Percentiles rank a stretch among this genome's conserved stretches.
These are phyloP conservation scores for Silurus meridionalis DNA, from an alignment of 2,113 vertebrate species.

Conservation along the genomic window DNA sequence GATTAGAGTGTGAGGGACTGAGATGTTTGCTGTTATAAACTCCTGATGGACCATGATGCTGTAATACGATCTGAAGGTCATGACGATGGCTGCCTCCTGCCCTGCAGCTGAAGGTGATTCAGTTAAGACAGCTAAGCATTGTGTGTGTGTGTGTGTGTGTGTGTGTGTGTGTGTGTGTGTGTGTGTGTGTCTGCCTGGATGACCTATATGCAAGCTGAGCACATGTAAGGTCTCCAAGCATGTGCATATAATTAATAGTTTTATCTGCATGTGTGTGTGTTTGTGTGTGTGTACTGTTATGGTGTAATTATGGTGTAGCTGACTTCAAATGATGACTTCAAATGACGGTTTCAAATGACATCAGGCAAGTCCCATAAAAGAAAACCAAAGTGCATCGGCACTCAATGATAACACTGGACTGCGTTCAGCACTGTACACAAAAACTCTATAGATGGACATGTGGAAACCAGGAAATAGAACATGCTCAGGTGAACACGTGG, in stretches of 20 bases:
- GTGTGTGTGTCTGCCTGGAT: not conserved
- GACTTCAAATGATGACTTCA: not conserved
- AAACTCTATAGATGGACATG: not conserved
- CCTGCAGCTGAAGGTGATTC: constrained; percentile 15
- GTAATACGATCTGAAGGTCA: constrained; percentile 36
- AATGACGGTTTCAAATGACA: not conserved
- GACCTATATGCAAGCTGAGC: not conserved
- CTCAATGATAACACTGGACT: not conserved
- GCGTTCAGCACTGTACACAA: too few relatives aligned
- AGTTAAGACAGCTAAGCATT: constrained; percentile 5
- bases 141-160: not conserved
- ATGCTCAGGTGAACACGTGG: not conserved
- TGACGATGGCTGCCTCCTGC: not conserved
- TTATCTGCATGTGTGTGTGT: not conserved
- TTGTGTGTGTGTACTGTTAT: not conserved
- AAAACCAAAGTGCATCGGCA: not conserved
- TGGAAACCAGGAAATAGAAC: not conserved
- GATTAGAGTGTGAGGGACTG: not conserved
- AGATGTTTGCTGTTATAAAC: not conserved
- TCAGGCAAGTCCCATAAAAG: not conserved
- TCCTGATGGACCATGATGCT: not conserved
- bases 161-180: not conserved
- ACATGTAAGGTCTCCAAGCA: not conserved
- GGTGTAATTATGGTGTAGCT: not conserved
- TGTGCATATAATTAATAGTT: not conserved